Evolutionary conservation across 2,888 invertebrate genomes (phyloP).

Genomic region (Cenopis cana): DNA sequence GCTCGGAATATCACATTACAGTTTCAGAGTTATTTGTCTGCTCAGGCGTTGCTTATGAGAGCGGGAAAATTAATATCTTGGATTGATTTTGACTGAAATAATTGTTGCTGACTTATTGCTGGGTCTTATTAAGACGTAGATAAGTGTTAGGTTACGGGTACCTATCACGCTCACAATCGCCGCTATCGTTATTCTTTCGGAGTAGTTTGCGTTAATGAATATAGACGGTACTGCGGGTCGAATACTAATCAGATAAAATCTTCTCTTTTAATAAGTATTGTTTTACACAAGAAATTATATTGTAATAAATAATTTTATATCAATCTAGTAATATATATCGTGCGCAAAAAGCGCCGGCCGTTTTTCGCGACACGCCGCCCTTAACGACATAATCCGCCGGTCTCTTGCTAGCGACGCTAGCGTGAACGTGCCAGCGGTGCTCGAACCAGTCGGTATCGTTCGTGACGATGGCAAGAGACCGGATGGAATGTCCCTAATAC

Average conservation of each 20-base stretch:
- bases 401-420: too few relatives aligned
- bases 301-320: not conserved
- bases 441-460: too few relatives aligned
- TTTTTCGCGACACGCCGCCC: too few relatives aligned
- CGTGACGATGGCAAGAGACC: too few relatives aligned
- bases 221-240: conserved; percentile 8
- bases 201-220: conserved; percentile 32
- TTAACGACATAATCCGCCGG: too few relatives aligned
- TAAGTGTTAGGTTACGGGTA: conserved; percentile 27
- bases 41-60: conserved; percentile 53
- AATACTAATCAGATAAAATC: conserved; percentile 14
- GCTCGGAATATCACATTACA: conserved; percentile 59
- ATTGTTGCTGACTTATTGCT: conserved; percentile 39
- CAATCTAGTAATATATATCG: too few relatives aligned
- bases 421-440: too few relatives aligned
- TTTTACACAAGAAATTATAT: not conserved
- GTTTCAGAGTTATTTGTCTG: conserved; percentile 56
- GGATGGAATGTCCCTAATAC: too few relatives aligned
- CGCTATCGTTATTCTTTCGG: conserved; percentile 30
- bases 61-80: conserved; percentile 58
- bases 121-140: conserved; percentile 27
- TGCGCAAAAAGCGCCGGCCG: too few relatives aligned
- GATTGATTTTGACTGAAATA: conserved; percentile 49
- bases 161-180: conserved; percentile 27
- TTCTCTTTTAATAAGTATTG: not conserved